phyloP scores from a whole-genome alignment of 2,797 vertebrate species.

The Microctenopoma steveboyesi region DNA sequence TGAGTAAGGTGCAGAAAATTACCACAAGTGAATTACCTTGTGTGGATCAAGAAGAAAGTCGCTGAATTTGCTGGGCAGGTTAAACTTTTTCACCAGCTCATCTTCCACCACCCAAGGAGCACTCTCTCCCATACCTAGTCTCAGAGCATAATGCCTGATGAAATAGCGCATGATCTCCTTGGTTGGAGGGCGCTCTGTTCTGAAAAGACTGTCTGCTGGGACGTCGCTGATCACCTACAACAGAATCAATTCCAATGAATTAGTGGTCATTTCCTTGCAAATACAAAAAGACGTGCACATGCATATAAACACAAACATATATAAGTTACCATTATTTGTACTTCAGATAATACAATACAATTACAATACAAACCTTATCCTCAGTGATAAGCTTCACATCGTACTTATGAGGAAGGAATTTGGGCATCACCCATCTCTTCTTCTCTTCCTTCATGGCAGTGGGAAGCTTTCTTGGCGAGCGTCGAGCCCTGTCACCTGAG shows the following conservation, averaged over 20 bases:
- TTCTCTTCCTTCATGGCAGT: slow-evolving; percentile 94
- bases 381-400: slow-evolving; percentile 95
- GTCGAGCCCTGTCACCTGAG: slow-evolving; percentile 91
- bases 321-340: not conserved
- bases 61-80: slow-evolving; percentile 95
- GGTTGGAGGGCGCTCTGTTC: slow-evolving; percentile 96
- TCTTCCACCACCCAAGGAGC: slow-evolving; percentile 99
- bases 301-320: not conserved
- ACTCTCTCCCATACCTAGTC: slow-evolving; percentile 92
- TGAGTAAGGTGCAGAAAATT: not conserved
- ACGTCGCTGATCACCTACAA: slow-evolving; percentile 94
- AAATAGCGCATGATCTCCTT: slow-evolving; percentile 99
- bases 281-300: not conserved
- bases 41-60: slow-evolving; percentile 96
- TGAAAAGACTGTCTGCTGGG: slow-evolving; percentile 90
- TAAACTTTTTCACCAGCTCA: slow-evolving; percentile 94
- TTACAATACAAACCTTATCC: slow-evolving; percentile 89
- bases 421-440: slow-evolving; percentile 96
- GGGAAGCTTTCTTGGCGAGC: slow-evolving; percentile 95
- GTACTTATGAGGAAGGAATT: slow-evolving; percentile 97
- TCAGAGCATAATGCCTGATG: slow-evolving; percentile 93
- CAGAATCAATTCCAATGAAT: not conserved
- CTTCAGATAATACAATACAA: not conserved
- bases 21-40: slow-evolving; percentile 83
- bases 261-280: not conserved